Evolutionary conservation across 2,888 invertebrate species (phyloP), one percentile per base, ranked within the genome.

Genomic region (Tupiocoris notatus): DNA sequence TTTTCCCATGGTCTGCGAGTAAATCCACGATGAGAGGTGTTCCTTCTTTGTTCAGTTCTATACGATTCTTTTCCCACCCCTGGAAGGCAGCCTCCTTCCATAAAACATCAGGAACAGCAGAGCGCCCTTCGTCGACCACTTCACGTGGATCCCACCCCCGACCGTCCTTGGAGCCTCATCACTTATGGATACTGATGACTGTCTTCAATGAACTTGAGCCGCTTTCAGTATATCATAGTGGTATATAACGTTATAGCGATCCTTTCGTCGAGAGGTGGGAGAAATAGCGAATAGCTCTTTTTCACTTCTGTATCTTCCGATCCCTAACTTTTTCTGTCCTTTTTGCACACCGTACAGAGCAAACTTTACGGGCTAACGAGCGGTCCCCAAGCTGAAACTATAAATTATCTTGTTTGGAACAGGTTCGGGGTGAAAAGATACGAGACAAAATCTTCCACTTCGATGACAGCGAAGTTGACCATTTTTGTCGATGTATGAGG

Each of bases 181-280:
- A 81, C 81, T 81, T 81, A 81, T 81, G 81, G 81, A 81, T 81
- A 81, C 81, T 81, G 81, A 81, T 81, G 81, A 81, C 81, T 80
- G 77, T 78, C 77, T 78, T 80, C 80, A 81, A 81, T 81, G 81
- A 81, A 79, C 79, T 76, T 64, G 67, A 63, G 61, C 67, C 58
- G 71, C 68, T 59, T 67, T 76, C 76, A 78, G 76, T 78, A 78
- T 78, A 78, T 78, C 78, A 78, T 78, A 78, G 78, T 75, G 71
- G 76, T 76, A 76, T 76, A 76, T 76, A 76, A 76, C 70, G 76
- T 71, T 76, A 70, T 76, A 71, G 62, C 76, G 62, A 25, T 59
- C 59, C 70, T 62, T 59, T 59, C 24, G 57, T 57, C 61, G 24
- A 63, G 18, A n/a, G 63, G 39, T n/a, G 65, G 23, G 18, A 20